phyloP scores from a whole-genome alignment of 2,797 vertebrate species.

The Enteromius treurensis region DNA sequence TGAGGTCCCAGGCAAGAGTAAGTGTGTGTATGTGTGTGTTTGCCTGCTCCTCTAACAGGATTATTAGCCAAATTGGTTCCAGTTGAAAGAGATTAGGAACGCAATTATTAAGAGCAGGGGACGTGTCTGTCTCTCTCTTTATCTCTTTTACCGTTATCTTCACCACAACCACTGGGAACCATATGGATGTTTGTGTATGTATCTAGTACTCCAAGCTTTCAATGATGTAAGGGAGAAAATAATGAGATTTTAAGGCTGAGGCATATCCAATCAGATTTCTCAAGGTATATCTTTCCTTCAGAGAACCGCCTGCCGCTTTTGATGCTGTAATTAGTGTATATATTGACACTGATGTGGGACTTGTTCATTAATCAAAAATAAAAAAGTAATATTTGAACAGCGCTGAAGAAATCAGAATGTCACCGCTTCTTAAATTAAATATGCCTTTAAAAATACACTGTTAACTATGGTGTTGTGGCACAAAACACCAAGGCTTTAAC shows the following conservation, averaged over 20 bases:
- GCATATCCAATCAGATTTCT: slow-evolving; percentile 38
- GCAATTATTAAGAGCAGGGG: slow-evolving; percentile 55
- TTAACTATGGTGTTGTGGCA: background rate
- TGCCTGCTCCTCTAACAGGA: slow-evolving; percentile 56
- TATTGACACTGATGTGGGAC: slow-evolving; percentile 23
- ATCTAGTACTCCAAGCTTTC: slow-evolving; percentile 41
- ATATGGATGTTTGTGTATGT: slow-evolving; percentile 31
- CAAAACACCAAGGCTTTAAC: background rate
- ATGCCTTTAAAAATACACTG: background rate
- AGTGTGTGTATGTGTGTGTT: slow-evolving; percentile 41
- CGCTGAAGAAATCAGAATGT: background rate
- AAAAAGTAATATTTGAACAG: slow-evolving; percentile 25
- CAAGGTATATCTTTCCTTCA: slow-evolving; percentile 27
- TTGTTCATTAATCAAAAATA: slow-evolving; percentile 26
- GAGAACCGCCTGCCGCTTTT: slow-evolving; percentile 4
- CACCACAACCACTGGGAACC: slow-evolving; percentile 32
- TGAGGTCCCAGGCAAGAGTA: slow-evolving; percentile 16
- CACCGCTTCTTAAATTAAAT: background rate
- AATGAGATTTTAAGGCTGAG: slow-evolving; percentile 42
- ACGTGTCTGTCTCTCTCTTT: slow-evolving; percentile 30
- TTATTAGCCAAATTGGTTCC: slow-evolving; percentile 64
- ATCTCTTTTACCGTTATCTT: slow-evolving; percentile 46
- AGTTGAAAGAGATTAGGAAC: slow-evolving; percentile 63
- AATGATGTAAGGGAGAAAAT: slow-evolving; percentile 48
- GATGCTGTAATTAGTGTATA: slow-evolving; percentile 38